Evolutionary conservation across 2,113 vertebrate species (phyloP).

Genomic region (Corythoichthys haematopterus): DNA sequence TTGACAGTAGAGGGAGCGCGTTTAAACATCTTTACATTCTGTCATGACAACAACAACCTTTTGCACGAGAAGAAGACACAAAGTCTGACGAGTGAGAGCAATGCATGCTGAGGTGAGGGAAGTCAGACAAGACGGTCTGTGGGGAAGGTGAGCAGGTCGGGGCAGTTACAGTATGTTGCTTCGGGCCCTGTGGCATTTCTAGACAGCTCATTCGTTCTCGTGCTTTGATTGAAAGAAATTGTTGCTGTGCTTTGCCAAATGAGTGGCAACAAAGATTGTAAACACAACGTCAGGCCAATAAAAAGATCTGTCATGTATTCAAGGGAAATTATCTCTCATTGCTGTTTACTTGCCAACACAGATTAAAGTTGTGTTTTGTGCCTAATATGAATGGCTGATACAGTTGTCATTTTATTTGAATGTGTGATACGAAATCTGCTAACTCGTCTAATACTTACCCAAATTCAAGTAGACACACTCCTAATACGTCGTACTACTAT

Average conservation of each 20-base stretch:
- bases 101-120: slow-evolving; percentile 10
- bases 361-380: neutral
- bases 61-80: slow-evolving; percentile 41
- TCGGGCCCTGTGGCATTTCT: slow-evolving; percentile 46
- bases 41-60: slow-evolving; percentile 22
- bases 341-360: neutral
- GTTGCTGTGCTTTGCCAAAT: slow-evolving; percentile 36
- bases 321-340: slow-evolving; percentile 37
- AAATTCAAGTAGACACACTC: too few species aligned
- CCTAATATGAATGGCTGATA: neutral
- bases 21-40: slow-evolving; percentile 12
- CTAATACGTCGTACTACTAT: too few species aligned
- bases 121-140: neutral
- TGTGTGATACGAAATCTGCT: neutral
- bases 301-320: slow-evolving; percentile 35
- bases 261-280: slow-evolving; percentile 42
- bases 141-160: slow-evolving; percentile 40
- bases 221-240: slow-evolving; percentile 28
- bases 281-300: slow-evolving; percentile 35
- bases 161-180: slow-evolving; percentile 41
- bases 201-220: slow-evolving; percentile 32
- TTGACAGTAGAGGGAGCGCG: slow-evolving; percentile 55
- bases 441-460: neutral
- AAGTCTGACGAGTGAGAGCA: slow-evolving; percentile 29
- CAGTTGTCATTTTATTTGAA: neutral